Evolutionary conservation across 2,113 vertebrate genomes (phyloP).

Genomic region (Alces alces): DNA sequence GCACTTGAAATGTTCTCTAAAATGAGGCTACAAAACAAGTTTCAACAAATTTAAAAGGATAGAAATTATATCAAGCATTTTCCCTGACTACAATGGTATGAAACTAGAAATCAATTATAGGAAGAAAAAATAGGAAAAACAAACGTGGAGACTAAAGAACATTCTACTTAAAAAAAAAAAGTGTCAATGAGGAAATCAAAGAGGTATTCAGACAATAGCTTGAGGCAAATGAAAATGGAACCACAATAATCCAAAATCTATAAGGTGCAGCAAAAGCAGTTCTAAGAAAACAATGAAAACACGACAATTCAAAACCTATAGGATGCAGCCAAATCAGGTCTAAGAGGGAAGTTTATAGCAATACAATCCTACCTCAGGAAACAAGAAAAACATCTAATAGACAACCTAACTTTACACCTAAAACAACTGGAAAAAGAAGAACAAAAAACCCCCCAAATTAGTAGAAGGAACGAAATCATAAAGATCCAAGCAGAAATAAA

Average conservation of each 20-base stretch:
- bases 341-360: not conserved
- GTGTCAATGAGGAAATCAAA: not conserved
- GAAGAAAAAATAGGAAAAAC: not conserved
- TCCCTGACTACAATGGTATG: not conserved
- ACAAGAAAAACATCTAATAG: not conserved
- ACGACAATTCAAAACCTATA: not conserved
- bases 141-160: not conserved
- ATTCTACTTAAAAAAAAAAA: not conserved
- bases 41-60: not conserved
- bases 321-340: not conserved
- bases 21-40: not conserved
- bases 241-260: not conserved
- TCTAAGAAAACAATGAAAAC: not conserved
- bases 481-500: not conserved
- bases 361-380: not conserved
- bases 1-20: not conserved
- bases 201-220: not conserved
- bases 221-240: not conserved
- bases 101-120: not conserved
- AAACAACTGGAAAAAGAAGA: not conserved
- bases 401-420: not conserved
- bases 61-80: not conserved
- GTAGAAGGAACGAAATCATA: not conserved
- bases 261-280: not conserved
- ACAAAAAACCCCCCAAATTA: rapidly evolving